Conservation (phyloP, 2,888 invertebrate species). For the Leucophora obtusa region DNA sequence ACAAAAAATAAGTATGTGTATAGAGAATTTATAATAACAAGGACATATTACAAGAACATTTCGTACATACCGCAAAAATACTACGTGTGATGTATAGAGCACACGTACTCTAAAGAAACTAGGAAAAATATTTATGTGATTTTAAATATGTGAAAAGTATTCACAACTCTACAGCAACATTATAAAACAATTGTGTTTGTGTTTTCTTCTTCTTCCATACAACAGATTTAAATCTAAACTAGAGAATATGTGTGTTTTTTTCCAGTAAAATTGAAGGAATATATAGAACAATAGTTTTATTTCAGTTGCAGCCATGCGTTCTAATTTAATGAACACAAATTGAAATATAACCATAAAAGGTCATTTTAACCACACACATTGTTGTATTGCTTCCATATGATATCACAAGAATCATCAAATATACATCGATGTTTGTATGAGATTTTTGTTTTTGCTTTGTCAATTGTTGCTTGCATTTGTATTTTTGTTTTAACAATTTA, state of each 20-base stretch:
- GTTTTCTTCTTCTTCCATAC: neutral
- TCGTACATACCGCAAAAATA: conserved; percentile 10
- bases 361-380: conserved; percentile 61
- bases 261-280: conserved; percentile 24
- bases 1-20: neutral
- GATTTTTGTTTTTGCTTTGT: conserved; percentile 25
- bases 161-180: conserved; percentile 43
- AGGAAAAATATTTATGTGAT: conserved; percentile 53
- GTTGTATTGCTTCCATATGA: conserved; percentile 41
- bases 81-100: conserved; percentile 60
- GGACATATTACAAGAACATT: conserved; percentile 57
- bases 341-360: conserved; percentile 73
- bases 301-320: conserved; percentile 65
- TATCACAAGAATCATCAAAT: conserved; percentile 58
- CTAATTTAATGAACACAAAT: conserved; percentile 73
- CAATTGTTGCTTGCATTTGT: neutral
- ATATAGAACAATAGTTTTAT: conserved; percentile 63
- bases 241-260: conserved; percentile 38
- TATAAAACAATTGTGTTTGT: conserved; percentile 51
- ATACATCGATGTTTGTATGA: conserved; percentile 16
- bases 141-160: conserved; percentile 64
- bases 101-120: conserved; percentile 39
- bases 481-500: conserved; percentile 37
- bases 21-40: conserved; percentile 59
- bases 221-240: conserved; percentile 63